Base-by-base conservation (phyloP, 2,888 invertebrate species). In the Hirtodrosophila histrioides region DNA sequence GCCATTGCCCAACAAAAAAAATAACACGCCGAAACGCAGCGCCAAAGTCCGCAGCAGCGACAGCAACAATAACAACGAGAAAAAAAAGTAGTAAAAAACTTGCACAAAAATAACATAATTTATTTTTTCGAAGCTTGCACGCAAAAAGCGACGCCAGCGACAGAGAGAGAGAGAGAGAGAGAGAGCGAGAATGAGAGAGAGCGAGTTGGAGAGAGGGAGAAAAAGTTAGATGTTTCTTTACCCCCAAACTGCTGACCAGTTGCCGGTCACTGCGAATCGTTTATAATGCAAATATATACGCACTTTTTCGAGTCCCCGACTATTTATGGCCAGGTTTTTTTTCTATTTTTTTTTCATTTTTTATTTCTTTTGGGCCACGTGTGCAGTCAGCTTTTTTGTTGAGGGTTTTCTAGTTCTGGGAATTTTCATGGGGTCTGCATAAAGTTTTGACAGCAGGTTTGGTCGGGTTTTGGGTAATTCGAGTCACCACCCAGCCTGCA, bases 21-120 rank as follows among this genome's bases (percentile, higher is more conserved):
- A 56, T 43, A 40, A 71, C 50, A 54, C 46, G 43, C 41, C 60
- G 51, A 87, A 89, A 89, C 90, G 89, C 90, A 88, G 79, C 82
- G 75, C 66, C 67, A 69, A 73, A 84, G 76, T 81, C 70, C 78
- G 44, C 53, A 64, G 57, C 37, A 53, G 58, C 50, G 55, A 48
- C 41, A 72, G 35, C 35, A 53, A 40, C 63, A 57, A 36, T 46
- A 65, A 51, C 62, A 2, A n/a, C n/a, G n/a, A n/a, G n/a, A 51
- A 49, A 54, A 57, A 62, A 39, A 29, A 44, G 53, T 57, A 65
- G 54, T 62, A 69, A 78, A 72, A 82, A 88, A 85, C 88, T 86
- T 88, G 88, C 85, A 85, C 88, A 85, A 84, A 85, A 85, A 85
- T 85, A 85, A 86, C 78, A 88, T 84, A 81, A 86, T 88, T 85